A percentile compares a stretch with the other conserved stretches of the same genome.
These are phyloP conservation scores for Irena cyanogastra DNA, from an alignment of 2,113 vertebrate species.

Conservation along the genomic window DNA sequence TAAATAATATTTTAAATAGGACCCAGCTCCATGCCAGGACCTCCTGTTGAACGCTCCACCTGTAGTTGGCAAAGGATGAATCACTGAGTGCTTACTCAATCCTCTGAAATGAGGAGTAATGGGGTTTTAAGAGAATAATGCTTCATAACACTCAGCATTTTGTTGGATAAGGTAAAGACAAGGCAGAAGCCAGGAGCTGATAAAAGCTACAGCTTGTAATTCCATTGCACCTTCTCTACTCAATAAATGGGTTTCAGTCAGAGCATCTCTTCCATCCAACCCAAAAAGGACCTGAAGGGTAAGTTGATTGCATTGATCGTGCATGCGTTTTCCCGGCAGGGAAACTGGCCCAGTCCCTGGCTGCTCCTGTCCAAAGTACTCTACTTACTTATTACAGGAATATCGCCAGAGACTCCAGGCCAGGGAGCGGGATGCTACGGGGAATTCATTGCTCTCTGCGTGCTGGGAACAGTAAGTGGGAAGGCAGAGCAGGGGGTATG, in stretches of 20 bases:
- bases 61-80: background rate
- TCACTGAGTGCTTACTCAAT: background rate
- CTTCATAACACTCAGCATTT: background rate
- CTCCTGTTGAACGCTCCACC: background rate
- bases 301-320: constrained; percentile 36
- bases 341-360: background rate
- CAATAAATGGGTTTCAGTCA: constrained; percentile 47
- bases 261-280: constrained; percentile 25
- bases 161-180: background rate
- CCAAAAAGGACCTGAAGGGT: constrained; percentile 43
- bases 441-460: constrained; percentile 5
- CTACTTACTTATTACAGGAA: constrained; percentile 10
- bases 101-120: background rate
- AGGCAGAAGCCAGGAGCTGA: constrained; percentile 14
- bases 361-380: constrained; percentile 9
- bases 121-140: constrained; percentile 11
- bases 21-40: background rate
- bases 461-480: background rate
- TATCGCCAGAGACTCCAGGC: constrained; percentile 10
- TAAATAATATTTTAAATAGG: background rate
- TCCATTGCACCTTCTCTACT: constrained; percentile 26
- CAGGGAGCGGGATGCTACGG: background rate
- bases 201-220: constrained; percentile 40
- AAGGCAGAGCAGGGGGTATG: background rate
- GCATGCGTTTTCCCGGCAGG: background rate